Percentiles rank a stretch among this genome's conserved stretches.
Evolutionary conservation across 2,797 vertebrate genomes (phyloP).

Genomic region (Lacerta viridis): DNA sequence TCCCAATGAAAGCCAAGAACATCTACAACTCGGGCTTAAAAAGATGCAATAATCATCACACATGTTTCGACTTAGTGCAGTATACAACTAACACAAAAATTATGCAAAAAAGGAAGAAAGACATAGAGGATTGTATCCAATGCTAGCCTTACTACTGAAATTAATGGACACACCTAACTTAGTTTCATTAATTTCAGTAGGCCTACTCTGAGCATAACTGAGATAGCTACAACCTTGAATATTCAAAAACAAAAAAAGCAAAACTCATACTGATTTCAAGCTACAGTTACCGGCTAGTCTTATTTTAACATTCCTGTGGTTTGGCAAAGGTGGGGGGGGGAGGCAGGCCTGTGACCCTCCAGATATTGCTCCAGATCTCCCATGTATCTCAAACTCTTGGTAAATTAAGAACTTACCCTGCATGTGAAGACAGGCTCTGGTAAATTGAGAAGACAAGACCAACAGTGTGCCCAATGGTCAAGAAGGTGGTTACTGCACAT

Average conservation of each 20-base stretch:
- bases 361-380: neutral
- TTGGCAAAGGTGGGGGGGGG: too few relatives aligned
- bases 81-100: neutral
- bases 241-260: neutral
- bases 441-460: too few relatives aligned
- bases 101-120: fast-evolving
- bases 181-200: too few relatives aligned
- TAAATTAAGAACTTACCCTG: too few relatives aligned
- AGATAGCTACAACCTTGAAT: too few relatives aligned
- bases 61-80: slow-evolving; percentile 9
- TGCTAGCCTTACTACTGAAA: too few relatives aligned
- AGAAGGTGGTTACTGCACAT: too few relatives aligned
- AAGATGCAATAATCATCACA: neutral
- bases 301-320: neutral
- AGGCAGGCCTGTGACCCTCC: neutral
- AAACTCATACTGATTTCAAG: neutral
- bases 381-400: too few relatives aligned
- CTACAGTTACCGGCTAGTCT: neutral
- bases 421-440: too few relatives aligned
- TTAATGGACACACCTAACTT: too few relatives aligned
- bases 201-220: too few relatives aligned
- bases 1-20: slow-evolving; percentile 33
- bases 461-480: too few relatives aligned
- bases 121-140: neutral
- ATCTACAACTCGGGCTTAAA: slow-evolving; percentile 16